A percentile compares a stretch with the other conserved stretches of the same genome.
Evolutionary conservation across 2,888 invertebrate species (phyloP).

Genomic region (Brachypalpus laphriformis): DNA sequence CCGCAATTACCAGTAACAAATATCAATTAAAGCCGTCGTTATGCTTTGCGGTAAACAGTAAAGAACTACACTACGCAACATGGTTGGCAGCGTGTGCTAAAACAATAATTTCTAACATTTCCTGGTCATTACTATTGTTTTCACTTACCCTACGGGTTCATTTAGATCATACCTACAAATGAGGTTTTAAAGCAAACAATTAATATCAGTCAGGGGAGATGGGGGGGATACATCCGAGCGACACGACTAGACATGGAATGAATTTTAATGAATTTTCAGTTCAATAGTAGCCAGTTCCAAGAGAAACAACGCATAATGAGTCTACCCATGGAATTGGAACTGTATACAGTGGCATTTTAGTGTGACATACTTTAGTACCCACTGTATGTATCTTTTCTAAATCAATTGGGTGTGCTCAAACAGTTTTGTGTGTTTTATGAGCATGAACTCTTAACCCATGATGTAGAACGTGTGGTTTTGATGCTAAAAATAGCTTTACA

Average conservation of each 20-base stretch:
- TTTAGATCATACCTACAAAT: constrained; percentile 41
- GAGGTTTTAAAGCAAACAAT: constrained; percentile 35
- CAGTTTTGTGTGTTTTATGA: constrained; percentile 36
- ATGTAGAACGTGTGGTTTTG: constrained; percentile 32
- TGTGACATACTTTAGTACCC: constrained; percentile 52
- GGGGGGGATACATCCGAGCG: constrained; percentile 26
- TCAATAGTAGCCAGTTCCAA: neutral
- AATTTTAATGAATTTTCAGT: constrained; percentile 60
- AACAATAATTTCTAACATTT: constrained; percentile 55
- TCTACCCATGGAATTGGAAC: constrained; percentile 16
- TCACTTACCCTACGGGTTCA: constrained; percentile 35
- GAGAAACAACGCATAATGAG: constrained; percentile 15
- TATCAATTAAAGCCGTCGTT: constrained; percentile 48
- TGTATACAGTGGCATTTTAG: constrained; percentile 40
- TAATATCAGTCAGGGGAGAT: neutral
- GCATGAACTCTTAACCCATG: constrained; percentile 52
- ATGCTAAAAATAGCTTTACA: constrained; percentile 19
- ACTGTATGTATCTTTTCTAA: constrained; percentile 42
- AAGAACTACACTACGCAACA: constrained; percentile 6
- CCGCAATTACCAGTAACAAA: constrained; percentile 41
- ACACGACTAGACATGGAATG: constrained; percentile 49
- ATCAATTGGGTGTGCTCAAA: constrained; percentile 61
- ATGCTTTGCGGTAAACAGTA: constrained; percentile 10
- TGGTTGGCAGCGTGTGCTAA: constrained; percentile 35
- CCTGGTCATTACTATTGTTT: constrained; percentile 47